These are phyloP conservation scores for Sisyra terminalis DNA, from an alignment of 2,888 invertebrate genomes.

Conservation along the genomic window DNA sequence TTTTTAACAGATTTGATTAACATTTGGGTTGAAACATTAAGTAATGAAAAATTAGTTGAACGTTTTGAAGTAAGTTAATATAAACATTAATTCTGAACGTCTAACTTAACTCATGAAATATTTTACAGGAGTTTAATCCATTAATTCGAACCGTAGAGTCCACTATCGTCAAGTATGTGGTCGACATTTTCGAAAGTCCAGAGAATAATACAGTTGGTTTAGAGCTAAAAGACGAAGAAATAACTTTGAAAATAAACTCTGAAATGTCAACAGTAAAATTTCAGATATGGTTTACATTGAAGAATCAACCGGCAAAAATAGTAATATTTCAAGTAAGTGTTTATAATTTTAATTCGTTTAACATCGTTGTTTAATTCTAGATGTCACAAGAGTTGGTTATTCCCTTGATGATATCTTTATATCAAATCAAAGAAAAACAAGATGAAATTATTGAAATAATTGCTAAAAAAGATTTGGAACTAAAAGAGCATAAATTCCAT, in stretches of 20 bases:
- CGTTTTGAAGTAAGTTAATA: conserved; percentile 20
- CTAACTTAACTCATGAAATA: background rate
- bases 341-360: no score
- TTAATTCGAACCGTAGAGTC: conserved; percentile 16
- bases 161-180: conserved; percentile 10
- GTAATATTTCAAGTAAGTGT: no score
- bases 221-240: no score
- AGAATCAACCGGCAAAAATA: background rate
- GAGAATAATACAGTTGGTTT: conserved; percentile 10
- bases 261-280: background rate
- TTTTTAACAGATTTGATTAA: conserved; percentile 18
- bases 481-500: conserved; percentile 30
- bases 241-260: no score
- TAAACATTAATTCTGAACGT: conserved; percentile 11
- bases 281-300: background rate
- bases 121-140: conserved; percentile 19
- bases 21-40: conserved; percentile 19
- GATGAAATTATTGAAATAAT: conserved; percentile 26
- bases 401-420: conserved; percentile 26
- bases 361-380: conserved; percentile 15
- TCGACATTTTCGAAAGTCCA: conserved; percentile 11
- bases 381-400: conserved; percentile 21
- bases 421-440: conserved; percentile 30
- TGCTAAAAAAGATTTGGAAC: conserved; percentile 35
- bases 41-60: conserved; percentile 13